Evolutionary conservation across 2,797 vertebrate genomes (phyloP), one percentile per base, ranked within the genome.

Genomic region (Kryptolebias ocellatus): DNA sequence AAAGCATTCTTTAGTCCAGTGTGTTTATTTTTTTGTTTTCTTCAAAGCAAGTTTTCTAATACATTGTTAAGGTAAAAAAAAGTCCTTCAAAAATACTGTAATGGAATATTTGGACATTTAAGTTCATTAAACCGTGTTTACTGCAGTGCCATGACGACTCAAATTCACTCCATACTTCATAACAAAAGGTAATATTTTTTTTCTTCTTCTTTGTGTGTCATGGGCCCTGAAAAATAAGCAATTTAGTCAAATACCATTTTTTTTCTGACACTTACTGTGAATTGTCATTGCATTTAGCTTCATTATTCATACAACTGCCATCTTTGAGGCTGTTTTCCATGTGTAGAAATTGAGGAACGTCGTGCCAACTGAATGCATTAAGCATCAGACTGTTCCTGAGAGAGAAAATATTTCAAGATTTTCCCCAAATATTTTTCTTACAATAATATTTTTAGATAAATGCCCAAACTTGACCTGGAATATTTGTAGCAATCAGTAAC

Each of bases 211-310:
- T 67, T 64, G 47, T 60, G 63, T 83, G 72, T 85, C 74, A 78
- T 74, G 70, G 65, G 60, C 66, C 68, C 56, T 50, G 57, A 73
- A 74, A 85, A 89, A 75, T 63, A 85, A 85, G 63, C 80, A 85
- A 81, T 87, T 86, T 89, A 70, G 62, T 63, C 74, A 83, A 82
- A 74, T 74, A 70, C 78, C 39, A 18, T 74, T 67, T 46, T 79
- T 79, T 77, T 59, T 50, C 74, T 86, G 87, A 85, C 80, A 86
- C 70, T 74, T 46, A 45, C 57, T 60, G 70, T 75, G 78, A 87
- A 88, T 89, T 90, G 78, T 74, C 83, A 89, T 89, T 87, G 85
- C 71, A 84, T 80, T 86, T 83, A 79, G 70, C 72, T 86, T 85
- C 76, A 81, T 88, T 90, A 86, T 89, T 85, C 81, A 83, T 46